Conservation (phyloP, 1,140 invertebrate genomes). For the Ctenoplectra terminalis region DNA sequence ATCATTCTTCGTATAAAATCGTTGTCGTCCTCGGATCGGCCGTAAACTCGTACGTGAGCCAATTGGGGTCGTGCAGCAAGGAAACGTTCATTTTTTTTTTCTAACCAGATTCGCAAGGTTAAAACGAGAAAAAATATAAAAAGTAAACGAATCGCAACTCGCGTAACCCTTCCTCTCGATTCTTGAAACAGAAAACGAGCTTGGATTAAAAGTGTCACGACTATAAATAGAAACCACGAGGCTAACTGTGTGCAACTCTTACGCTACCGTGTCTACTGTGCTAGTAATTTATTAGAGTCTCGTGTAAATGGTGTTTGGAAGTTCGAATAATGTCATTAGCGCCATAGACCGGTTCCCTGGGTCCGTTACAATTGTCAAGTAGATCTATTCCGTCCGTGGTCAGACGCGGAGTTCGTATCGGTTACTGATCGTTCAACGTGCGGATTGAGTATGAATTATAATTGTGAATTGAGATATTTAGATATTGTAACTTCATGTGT, state of each 20-base stretch:
- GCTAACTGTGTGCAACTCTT: background rate
- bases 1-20: background rate
- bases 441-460: background rate
- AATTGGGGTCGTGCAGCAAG: background rate
- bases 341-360: background rate
- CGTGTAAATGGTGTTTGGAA: background rate
- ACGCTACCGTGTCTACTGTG: background rate
- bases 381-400: background rate
- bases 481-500: too few relatives aligned
- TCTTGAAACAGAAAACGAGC: slow-evolving; percentile 12
- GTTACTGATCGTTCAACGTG: background rate
- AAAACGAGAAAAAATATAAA: too few relatives aligned
- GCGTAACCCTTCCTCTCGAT: slow-evolving; percentile 2
- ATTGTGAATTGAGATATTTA: too few relatives aligned
- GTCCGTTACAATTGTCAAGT: background rate
- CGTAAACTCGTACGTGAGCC: slow-evolving; percentile 7
- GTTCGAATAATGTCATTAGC: background rate
- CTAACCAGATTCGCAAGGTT: slow-evolving; percentile 14
- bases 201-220: background rate
- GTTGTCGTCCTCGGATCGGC: slow-evolving; percentile 1
- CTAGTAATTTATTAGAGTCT: background rate
- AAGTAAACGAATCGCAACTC: background rate
- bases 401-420: background rate
- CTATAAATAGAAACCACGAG: slow-evolving; percentile 28
- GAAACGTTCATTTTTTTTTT: background rate